A percentile compares a stretch with the other conserved stretches of the same genome.
phyloP scores from a whole-genome alignment of 2,113 vertebrate species.

The Lasiurus cinereus region DNA sequence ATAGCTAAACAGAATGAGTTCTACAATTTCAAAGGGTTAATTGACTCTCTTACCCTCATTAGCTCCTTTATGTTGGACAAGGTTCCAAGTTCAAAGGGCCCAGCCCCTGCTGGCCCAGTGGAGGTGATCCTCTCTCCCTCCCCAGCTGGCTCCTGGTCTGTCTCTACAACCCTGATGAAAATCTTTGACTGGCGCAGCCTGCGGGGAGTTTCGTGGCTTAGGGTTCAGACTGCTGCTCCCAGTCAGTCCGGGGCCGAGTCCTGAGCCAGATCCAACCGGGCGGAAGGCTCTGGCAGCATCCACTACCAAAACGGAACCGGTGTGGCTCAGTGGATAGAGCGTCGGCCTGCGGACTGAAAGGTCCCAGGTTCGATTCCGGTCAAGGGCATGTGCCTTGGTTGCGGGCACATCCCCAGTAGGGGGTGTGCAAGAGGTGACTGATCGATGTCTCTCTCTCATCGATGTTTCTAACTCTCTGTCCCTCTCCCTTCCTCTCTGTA shows the following conservation, averaged over 20 bases:
- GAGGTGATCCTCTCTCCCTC: not conserved
- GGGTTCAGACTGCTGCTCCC: not conserved
- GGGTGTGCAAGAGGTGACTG: too few species aligned
- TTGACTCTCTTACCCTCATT: not conserved
- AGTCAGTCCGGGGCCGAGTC: not conserved
- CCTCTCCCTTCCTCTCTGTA: too few species aligned
- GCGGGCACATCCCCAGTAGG: too few species aligned
- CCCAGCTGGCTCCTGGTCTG: not conserved
- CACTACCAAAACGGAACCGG: not conserved
- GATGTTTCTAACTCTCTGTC: too few species aligned
- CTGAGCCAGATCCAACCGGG: not conserved
- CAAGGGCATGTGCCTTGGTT: too few species aligned
- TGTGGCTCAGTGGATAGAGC: too few species aligned
- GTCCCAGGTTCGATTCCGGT: too few species aligned
- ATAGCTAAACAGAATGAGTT: not conserved
- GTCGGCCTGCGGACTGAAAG: too few species aligned
- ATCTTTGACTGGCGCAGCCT: not conserved
- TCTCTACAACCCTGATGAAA: not conserved
- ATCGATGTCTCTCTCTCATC: too few species aligned
- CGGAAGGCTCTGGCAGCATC: not conserved
- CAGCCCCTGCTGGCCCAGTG: not conserved
- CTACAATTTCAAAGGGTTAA: conserved; percentile 27
- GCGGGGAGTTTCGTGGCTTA: not conserved
- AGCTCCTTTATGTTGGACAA: not conserved
- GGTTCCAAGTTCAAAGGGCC: not conserved